These are phyloP conservation scores for Chymomyza caudatula DNA, from an alignment of 2,888 invertebrate species.

Conservation along the genomic window DNA sequence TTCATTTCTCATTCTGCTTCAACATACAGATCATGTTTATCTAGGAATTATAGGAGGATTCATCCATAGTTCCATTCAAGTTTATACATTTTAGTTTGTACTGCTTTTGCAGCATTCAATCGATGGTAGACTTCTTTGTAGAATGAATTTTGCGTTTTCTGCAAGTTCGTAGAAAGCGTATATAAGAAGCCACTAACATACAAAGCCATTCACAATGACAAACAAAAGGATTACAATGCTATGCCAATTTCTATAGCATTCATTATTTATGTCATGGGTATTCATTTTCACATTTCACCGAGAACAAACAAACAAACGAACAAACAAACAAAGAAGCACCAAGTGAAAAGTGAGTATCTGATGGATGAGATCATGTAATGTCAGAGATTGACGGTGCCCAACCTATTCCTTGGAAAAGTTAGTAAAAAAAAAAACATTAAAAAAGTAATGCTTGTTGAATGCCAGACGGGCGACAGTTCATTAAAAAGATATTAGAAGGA, in stretches of 20 bases:
- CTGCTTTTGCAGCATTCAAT: neutral
- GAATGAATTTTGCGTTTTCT: neutral
- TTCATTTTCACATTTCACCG: neutral
- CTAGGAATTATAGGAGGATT: too few species aligned
- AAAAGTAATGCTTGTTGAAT: neutral
- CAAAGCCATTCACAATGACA: conserved; percentile 1
- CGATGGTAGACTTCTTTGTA: neutral
- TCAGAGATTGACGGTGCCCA: conserved; percentile 20
- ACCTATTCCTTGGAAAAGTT: conserved; percentile 30
- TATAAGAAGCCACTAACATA: conserved; percentile 12
- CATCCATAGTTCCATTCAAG: neutral
- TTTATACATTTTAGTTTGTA: neutral
- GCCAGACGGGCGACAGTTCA: conserved; percentile 48
- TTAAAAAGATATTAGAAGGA: conserved; percentile 52
- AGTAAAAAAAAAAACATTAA: conserved; percentile 11
- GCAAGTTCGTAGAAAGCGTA: conserved; percentile 21
- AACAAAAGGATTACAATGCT: conserved; percentile 39
- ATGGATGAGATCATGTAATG: conserved; percentile 32
- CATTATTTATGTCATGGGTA: neutral
- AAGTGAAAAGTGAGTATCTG: conserved; percentile 9
- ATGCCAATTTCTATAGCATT: conserved; percentile 24
- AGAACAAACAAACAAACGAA: too few species aligned
- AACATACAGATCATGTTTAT: too few species aligned
- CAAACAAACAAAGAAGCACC: neutral
- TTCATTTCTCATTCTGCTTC: too few species aligned